Conservation (phyloP, 1,140 invertebrate species). For the Camponotus floridanus region DNA sequence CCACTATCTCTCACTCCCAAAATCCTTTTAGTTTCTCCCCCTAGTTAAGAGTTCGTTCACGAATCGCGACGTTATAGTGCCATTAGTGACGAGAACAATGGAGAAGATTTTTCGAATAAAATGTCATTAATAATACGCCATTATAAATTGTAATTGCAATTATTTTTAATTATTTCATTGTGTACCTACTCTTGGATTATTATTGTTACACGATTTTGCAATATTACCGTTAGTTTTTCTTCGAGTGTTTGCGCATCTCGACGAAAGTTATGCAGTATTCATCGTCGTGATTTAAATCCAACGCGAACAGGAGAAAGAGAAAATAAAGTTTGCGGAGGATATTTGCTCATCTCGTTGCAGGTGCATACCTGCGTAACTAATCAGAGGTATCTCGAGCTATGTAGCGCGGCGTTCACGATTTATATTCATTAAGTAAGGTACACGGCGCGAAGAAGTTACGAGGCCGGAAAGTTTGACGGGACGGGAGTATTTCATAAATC, state of each 20-base stretch:
- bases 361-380: conserved; percentile 62
- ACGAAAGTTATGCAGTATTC: conserved; percentile 39
- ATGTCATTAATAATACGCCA: conserved; percentile 29
- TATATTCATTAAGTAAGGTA: conserved; percentile 67
- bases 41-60: conserved; percentile 66
- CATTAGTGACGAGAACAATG: conserved; percentile 19
- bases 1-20: conserved; percentile 6
- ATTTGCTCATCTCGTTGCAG: conserved; percentile 59
- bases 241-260: conserved; percentile 21
- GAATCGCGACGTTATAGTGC: conserved; percentile 42
- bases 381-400: conserved; percentile 59
- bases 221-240: conserved; percentile 30
- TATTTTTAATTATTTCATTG: background rate
- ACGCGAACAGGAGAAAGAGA: background rate
- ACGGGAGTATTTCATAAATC: conserved; percentile 61
- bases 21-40: conserved; percentile 55
- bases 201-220: conserved; percentile 9
- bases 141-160: conserved; percentile 25
- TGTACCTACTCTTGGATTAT: background rate
- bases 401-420: conserved; percentile 45
- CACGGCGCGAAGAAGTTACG: conserved; percentile 57
- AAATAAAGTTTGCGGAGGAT: conserved; percentile 43
- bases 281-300: conserved; percentile 50
- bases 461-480: conserved; percentile 50
- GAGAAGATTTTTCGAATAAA: conserved; percentile 13